These are phyloP conservation scores for Molorchus minor DNA, from an alignment of 2,888 invertebrate species.

Conservation along the genomic window DNA sequence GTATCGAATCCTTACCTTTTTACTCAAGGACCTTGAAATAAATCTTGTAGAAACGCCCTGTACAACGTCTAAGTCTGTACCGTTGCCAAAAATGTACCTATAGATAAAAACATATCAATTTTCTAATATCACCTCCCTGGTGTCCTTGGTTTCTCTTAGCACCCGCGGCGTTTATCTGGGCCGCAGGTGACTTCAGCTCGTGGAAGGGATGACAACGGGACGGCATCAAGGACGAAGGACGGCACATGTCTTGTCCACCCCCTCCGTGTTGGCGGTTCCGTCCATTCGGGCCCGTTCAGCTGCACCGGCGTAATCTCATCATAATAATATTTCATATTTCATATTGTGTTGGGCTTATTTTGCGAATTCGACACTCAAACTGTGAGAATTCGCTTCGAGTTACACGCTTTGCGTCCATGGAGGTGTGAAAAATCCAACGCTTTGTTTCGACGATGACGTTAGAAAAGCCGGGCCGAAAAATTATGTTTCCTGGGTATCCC, in stretches of 20 bases:
- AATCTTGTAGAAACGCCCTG: too few species aligned
- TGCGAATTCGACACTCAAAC: conserved; percentile 45
- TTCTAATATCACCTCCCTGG: too few species aligned
- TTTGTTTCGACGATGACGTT: background rate
- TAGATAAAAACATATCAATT: too few species aligned
- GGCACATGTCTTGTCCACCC: conserved; percentile 38
- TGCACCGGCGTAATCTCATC: conserved; percentile 77
- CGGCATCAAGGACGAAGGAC: conserved; percentile 17
- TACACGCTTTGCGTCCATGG: conserved; percentile 39
- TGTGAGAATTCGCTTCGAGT: conserved; percentile 43
- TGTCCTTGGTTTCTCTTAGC: too few species aligned
- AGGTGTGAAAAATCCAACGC: conserved; percentile 47
- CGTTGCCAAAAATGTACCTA: too few species aligned
- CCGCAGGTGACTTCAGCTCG: background rate
- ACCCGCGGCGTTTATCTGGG: background rate
- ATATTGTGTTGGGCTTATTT: conserved; percentile 61
- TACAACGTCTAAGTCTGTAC: too few species aligned
- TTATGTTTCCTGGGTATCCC: background rate
- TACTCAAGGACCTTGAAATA: too few species aligned
- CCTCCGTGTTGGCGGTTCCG: conserved; percentile 22
- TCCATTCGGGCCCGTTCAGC: conserved; percentile 70
- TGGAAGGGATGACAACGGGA: background rate
- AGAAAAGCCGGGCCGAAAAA: background rate
- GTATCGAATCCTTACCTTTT: too few species aligned
- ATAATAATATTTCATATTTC: conserved; percentile 66